Conservation (phyloP, 2,113 vertebrate genomes). For the Rissa tridactyla region DNA sequence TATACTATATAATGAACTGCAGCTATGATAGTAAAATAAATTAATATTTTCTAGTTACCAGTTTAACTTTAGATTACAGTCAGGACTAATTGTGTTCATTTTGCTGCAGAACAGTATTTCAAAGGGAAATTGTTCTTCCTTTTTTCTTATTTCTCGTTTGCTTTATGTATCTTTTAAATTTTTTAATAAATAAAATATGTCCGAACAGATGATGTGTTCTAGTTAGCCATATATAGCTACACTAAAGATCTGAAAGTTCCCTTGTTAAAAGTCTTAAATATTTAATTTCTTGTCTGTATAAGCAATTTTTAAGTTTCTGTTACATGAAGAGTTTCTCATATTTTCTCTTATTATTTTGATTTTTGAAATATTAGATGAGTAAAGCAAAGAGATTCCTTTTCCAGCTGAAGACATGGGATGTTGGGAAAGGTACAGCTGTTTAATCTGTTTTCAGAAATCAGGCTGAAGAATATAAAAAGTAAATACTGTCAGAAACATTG, state of each 20-base stretch:
- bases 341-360: not conserved
- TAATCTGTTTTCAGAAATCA: conserved; percentile 26
- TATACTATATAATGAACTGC: conserved; percentile 20
- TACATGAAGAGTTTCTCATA: not conserved
- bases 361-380: not conserved
- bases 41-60: conserved; percentile 16
- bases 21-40: conserved; percentile 25
- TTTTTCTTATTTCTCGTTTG: not conserved
- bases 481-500: not conserved
- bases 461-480: not conserved
- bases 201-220: not conserved
- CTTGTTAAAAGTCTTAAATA: conserved; percentile 31
- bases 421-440: not conserved
- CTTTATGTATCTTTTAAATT: not conserved
- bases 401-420: not conserved
- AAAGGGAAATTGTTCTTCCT: not conserved
- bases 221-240: conserved; percentile 27
- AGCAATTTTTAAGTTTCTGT: not conserved
- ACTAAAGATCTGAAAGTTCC: conserved; percentile 31
- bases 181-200: conserved; percentile 52
- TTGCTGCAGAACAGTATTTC: conserved; percentile 6
- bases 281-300: conserved; percentile 28
- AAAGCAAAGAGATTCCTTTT: not conserved
- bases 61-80: conserved; percentile 30
- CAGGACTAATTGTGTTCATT: conserved; percentile 5